Base-by-base conservation (phyloP, 2,113 vertebrate genomes). In the Prionailurus viverrinus region DNA sequence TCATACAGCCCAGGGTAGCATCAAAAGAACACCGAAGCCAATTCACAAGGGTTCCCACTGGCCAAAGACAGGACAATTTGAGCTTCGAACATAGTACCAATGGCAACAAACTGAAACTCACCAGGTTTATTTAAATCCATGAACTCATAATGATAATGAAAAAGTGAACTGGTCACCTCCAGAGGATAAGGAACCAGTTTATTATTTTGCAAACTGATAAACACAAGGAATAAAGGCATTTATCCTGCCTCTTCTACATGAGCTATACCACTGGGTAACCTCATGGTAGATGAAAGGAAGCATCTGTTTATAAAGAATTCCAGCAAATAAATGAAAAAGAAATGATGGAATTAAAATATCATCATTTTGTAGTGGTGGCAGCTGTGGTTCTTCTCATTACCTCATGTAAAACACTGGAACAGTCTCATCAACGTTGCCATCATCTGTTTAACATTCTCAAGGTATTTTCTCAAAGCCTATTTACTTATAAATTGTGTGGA, bases 241-340 rank as follows among this genome's bases (percentile, higher is more conserved):
- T 65, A 73, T 31, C 58, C 81, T 84, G 76, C 78, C 27, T 71
- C 78, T 91, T 41, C 71, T 18, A 1, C 0, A 18, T 19, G 51
- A 96, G 21, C 33, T 66, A 13, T 15, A 23, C 33, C 81, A 23
- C 63, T 63, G 85, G 51, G n/a, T 18, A 80, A 29, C 55, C 66
- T 31, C 36, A 31, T 11, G 76, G 36, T 16, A 15, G 74, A 76
- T 61, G 48, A 61, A 89, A 82, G 61, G 33, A 85, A 73, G 53
- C 65, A 79, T 78, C 55, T 96, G 61, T 31, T 82, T 48, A 81
- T 66, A 29, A 82, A 80, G 53, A 79, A 87, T 79, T 63, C 51
- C 78, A 84, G 86, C 82, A 82, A 81, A 65, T 65, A 93, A 61
- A 89, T 78, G 90, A 65, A 81, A 81, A 87, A 55, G 80, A 80